phyloP scores from a whole-genome alignment of 2,113 vertebrate species.

The Solea senegalensis region DNA sequence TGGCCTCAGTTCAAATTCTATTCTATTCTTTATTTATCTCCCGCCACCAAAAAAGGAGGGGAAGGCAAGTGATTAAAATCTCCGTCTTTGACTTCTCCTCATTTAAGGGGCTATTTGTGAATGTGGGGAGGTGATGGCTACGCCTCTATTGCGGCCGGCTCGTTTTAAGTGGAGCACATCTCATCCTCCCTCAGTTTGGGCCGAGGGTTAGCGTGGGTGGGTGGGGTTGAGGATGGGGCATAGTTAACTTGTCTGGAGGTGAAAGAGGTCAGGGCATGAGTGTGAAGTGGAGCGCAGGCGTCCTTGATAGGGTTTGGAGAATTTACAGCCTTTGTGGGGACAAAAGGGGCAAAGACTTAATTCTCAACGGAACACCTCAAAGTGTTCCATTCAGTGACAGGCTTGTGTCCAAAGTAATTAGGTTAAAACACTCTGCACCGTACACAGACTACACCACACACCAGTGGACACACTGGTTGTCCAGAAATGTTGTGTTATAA shows the following conservation, averaged over 20 bases:
- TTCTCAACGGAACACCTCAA: constrained; percentile 21
- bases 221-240: constrained; percentile 5
- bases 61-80: constrained; percentile 81
- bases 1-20: constrained; percentile 78
- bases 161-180: constrained; percentile 64
- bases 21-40: constrained; percentile 77
- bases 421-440: constrained; percentile 13
- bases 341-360: constrained; percentile 22
- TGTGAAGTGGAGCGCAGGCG: constrained; percentile 57
- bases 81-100: constrained; percentile 78
- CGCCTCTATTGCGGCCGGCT: constrained; percentile 69
- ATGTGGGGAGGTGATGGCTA: constrained; percentile 79
- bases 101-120: constrained; percentile 77
- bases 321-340: constrained; percentile 44
- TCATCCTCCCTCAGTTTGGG: constrained; percentile 55
- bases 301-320: constrained; percentile 39
- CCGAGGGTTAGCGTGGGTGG: constrained; percentile 37
- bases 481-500: background rate
- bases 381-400: constrained; percentile 35
- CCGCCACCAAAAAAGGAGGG: constrained; percentile 72
- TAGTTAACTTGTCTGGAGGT: constrained; percentile 72
- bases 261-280: constrained; percentile 58
- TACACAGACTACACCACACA: constrained; percentile 1
- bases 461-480: background rate
- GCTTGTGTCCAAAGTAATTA: constrained; percentile 29